phyloP scores from a whole-genome alignment of 2,797 vertebrate genomes.

The Poeciliopsis presidionis region DNA sequence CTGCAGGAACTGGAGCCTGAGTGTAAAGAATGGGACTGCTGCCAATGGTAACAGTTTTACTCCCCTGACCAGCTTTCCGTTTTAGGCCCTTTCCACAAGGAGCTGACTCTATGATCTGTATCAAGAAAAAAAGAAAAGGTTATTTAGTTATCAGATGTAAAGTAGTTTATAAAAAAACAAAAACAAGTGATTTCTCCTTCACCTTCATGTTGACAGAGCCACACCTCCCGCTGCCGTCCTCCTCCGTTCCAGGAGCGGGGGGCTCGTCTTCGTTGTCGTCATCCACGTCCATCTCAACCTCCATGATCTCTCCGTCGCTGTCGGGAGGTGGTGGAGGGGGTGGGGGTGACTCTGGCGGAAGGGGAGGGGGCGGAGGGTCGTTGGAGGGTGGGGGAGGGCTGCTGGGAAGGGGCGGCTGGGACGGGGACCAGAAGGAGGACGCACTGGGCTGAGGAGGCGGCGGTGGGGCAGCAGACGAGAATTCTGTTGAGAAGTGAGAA shows the following conservation, averaged over 20 bases:
- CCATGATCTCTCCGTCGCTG: conserved; percentile 92
- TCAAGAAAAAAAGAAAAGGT: conserved; percentile 11
- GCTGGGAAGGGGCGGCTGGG: conserved; percentile 81
- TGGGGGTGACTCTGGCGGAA: conserved; percentile 79
- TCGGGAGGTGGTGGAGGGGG: conserved; percentile 85
- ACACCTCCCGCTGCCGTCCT: conserved; percentile 78
- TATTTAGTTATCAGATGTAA: not conserved
- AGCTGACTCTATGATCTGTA: conserved; percentile 74
- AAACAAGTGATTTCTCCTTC: not conserved
- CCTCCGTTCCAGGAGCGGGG: conserved; percentile 95
- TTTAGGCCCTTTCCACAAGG: conserved; percentile 84
- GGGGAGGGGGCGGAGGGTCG: conserved; percentile 88
- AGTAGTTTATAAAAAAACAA: not conserved
- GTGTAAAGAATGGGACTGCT: conserved; percentile 94
- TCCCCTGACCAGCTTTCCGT: conserved; percentile 85
- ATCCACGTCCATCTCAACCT: conserved; percentile 99
- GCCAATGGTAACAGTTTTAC: conserved; percentile 89
- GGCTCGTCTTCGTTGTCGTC: conserved; percentile 91
- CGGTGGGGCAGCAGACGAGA: conserved; percentile 35
- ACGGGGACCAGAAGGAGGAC: conserved; percentile 73
- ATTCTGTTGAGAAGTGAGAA: conserved; percentile 37
- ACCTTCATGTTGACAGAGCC: conserved; percentile 81
- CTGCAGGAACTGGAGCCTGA: conserved; percentile 81
- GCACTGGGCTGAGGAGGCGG: conserved; percentile 80
- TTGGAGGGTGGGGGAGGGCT: conserved; percentile 84